Conservation (phyloP, 2,888 invertebrate species). For the Cataglyphis livida region DNA sequence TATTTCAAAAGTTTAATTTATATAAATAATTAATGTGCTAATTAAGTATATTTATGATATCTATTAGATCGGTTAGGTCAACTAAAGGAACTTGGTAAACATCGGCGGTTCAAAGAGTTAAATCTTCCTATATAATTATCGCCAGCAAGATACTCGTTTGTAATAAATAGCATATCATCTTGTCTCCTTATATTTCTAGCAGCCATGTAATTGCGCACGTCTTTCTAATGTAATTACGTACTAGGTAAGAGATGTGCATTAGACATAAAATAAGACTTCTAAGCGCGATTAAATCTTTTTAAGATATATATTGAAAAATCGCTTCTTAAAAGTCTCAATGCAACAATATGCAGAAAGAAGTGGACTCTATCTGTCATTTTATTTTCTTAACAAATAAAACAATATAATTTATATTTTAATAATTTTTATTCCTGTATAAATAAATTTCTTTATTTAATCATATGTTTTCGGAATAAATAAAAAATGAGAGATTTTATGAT, state of each 20-base stretch:
- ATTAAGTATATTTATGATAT: not conserved
- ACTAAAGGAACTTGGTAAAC: not conserved
- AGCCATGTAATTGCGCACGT: conserved; percentile 10
- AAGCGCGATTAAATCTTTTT: not conserved
- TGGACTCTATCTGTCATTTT: not conserved
- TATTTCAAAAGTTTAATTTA: not conserved
- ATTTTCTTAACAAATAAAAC: conserved; percentile 2
- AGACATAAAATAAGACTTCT: not conserved
- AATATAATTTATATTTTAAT: not conserved
- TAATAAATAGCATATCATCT: conserved; percentile 27
- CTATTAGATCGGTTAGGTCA: not conserved
- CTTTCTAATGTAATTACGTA: conserved; percentile 17
- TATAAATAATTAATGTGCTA: not conserved
- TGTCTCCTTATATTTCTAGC: conserved; percentile 6
- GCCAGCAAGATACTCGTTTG: conserved; percentile 13
- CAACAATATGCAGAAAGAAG: not conserved
- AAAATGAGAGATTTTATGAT: not conserved
- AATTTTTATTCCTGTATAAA: not conserved
- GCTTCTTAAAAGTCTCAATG: not conserved
- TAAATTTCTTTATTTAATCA: conserved; percentile 1
- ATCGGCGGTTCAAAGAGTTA: not conserved
- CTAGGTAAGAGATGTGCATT: not conserved
- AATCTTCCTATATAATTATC: conserved; percentile 24
- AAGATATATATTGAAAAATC: not conserved
- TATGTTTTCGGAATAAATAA: not conserved